These are phyloP conservation scores for Leucoraja erinaceus DNA, from an alignment of 2,113 vertebrate genomes.

Conservation along the genomic window DNA sequence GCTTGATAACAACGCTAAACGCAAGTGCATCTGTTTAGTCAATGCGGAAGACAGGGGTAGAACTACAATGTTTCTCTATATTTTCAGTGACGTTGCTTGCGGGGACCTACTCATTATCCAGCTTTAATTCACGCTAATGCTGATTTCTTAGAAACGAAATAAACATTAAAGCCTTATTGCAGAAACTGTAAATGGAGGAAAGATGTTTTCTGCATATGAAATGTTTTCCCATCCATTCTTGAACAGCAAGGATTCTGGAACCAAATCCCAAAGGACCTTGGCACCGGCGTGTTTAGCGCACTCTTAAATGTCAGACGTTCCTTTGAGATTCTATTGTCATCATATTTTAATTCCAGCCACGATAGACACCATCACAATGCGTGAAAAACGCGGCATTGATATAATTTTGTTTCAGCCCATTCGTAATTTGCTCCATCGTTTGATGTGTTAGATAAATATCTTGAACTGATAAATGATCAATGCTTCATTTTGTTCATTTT, in stretches of 20 bases:
- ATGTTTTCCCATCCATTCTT: background rate
- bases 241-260: background rate
- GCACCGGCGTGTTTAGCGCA: background rate
- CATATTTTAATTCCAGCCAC: background rate
- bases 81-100: background rate
- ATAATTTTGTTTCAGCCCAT: background rate
- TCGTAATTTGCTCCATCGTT: background rate
- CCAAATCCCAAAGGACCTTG: background rate
- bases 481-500: background rate
- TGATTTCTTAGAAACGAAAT: background rate
- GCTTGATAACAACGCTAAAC: background rate
- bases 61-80: background rate
- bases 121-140: background rate
- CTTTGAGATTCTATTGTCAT: background rate
- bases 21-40: background rate
- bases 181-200: background rate
- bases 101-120: too few species aligned
- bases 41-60: background rate
- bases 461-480: background rate
- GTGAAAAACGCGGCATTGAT: slow-evolving; percentile 4
- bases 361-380: background rate
- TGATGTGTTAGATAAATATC: background rate
- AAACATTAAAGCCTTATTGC: background rate
- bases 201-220: background rate
- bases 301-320: background rate